Base-by-base conservation (phyloP, 2,797 vertebrate species). In the Pelodytes ibericus region DNA sequence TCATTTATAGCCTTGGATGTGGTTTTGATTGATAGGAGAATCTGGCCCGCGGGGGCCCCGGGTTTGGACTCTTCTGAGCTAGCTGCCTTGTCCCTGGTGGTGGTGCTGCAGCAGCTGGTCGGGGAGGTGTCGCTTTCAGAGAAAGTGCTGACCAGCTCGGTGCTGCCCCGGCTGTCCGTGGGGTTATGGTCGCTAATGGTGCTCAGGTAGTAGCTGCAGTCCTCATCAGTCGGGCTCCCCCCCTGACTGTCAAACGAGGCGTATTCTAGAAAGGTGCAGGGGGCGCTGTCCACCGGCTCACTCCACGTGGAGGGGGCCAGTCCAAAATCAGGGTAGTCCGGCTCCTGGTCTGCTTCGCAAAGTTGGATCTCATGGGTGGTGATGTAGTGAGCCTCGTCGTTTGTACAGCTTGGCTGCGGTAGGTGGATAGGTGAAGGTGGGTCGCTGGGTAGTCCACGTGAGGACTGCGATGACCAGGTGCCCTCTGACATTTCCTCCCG, bases 281-380 rank as follows among this genome's bases (percentile, higher is more conserved):
- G 95, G 76, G 96, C 89, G 80, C 96, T 97, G 87, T 96, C 93
- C 77, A 96, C 95, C 72, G 96, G 94, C 74, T 96, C 95, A 18
- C 56, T 61, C 95, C 95, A 97, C 61, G 90, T 92, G 13, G 95
- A 92, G 63, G 90, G 89, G 65, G 90, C 89, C 80, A 90, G 83
- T 7, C 94, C 96, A 15, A 92, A 91, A 0, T 95, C 95, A 47
- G 95, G 90, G 74, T 98, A 96, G 82, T 93, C 95, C 44, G 94
- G 92, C 0, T 93, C 96, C 87, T 97, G 96, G 79, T 98, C 97
- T 73, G 96, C 92, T 83, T 99, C 97, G 0, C 94, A 97, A 74
- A 98, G 87, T 85, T 99, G 97, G 88, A 99, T 99, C 83, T 99
- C 97, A 51, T 96, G 97, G 33, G 97, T 99, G 56, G 95, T 97